These are phyloP conservation scores for Lagodon rhomboides DNA, from an alignment of 2,797 vertebrate genomes.

Conservation along the genomic window DNA sequence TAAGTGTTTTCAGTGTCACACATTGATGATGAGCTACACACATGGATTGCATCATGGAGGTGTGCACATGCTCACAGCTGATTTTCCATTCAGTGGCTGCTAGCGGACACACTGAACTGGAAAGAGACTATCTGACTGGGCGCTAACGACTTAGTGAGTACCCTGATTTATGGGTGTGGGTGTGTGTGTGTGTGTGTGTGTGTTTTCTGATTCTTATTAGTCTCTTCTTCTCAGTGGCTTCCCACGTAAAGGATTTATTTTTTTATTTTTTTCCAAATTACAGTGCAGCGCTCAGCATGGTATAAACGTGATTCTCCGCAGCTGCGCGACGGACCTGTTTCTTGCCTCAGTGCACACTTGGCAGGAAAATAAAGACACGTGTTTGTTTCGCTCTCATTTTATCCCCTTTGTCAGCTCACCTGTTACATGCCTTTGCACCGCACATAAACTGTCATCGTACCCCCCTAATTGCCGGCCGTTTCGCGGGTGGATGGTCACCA, in stretches of 20 bases:
- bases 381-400: slow-evolving; percentile 1
- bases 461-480: background rate
- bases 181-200: background rate
- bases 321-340: slow-evolving; percentile 5
- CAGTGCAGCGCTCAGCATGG: slow-evolving; percentile 1
- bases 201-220: background rate
- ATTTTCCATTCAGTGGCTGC: slow-evolving; percentile 49
- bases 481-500: slow-evolving; percentile 27
- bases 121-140: slow-evolving; percentile 61
- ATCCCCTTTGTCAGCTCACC: background rate
- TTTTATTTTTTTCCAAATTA: background rate
- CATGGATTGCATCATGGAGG: slow-evolving; percentile 27
- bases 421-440: slow-evolving; percentile 1
- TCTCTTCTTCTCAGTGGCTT: background rate
- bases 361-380: slow-evolving; percentile 18
- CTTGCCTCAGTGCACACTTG: slow-evolving; percentile 14
- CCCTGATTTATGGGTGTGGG: slow-evolving; percentile 2
- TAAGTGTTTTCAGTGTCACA: background rate
- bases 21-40: slow-evolving; percentile 10
- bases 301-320: background rate
- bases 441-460: background rate
- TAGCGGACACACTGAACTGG: slow-evolving; percentile 66
- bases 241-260: background rate
- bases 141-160: slow-evolving; percentile 37
- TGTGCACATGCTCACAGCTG: slow-evolving; percentile 49